These are phyloP conservation scores for Chaetura pelagica DNA, from an alignment of 2,113 vertebrate genomes.

Conservation along the genomic window DNA sequence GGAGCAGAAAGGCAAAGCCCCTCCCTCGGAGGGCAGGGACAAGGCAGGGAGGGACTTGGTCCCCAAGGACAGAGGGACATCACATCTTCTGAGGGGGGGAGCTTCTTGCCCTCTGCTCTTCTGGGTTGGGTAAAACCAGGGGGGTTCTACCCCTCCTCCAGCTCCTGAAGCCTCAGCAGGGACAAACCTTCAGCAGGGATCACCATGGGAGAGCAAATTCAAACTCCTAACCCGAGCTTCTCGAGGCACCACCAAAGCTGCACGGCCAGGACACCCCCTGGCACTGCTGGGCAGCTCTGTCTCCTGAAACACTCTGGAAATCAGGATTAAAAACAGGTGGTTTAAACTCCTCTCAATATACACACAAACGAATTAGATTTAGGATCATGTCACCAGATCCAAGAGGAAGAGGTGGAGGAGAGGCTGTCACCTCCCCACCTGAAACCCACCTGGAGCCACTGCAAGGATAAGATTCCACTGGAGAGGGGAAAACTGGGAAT, in stretches of 20 bases:
- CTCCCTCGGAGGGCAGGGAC: not conserved
- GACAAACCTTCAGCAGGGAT: not conserved
- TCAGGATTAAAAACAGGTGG: not conserved
- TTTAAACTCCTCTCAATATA: not conserved
- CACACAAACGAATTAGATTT: not conserved
- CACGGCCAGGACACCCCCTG: not conserved
- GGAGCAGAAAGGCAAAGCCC: not conserved
- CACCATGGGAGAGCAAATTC: not conserved
- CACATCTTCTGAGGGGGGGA: accelerated
- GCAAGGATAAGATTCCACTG: not conserved
- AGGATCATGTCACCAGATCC: not conserved
- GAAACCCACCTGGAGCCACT: not conserved
- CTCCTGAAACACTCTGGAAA: not conserved
- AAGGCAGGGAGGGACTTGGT: not conserved
- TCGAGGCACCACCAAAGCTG: not conserved
- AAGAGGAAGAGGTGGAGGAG: not conserved
- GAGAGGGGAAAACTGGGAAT: not conserved
- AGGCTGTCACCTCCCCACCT: not conserved
- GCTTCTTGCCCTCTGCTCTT: accelerated
- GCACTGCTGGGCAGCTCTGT: not conserved
- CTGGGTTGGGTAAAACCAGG: accelerated
- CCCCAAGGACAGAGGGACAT: too few relatives aligned
- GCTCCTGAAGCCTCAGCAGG: not conserved
- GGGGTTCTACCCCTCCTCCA: not conserved
- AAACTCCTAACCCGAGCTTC: not conserved